Conservation (phyloP, 2,888 invertebrate genomes). For the Trachelus iudaicus region DNA sequence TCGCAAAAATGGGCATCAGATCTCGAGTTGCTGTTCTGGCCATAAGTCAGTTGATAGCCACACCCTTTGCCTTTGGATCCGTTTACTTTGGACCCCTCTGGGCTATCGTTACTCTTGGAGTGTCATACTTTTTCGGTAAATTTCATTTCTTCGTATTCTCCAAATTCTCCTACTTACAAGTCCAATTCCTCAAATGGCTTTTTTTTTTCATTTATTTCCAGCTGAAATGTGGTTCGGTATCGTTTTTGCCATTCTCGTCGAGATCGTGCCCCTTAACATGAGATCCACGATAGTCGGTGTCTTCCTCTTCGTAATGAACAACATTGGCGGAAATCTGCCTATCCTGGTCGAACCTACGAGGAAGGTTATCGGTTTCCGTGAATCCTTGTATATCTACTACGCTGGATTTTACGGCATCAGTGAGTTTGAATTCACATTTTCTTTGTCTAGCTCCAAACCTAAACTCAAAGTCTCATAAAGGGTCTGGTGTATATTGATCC, state of each 20-base stretch:
- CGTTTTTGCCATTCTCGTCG: conserved; percentile 89
- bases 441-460: neutral
- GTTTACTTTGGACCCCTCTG: conserved; percentile 84
- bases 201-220: conserved; percentile 65
- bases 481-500: neutral
- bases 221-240: conserved; percentile 97
- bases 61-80: conserved; percentile 87
- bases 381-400: conserved; percentile 88
- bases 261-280: conserved; percentile 84
- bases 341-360: conserved; percentile 88
- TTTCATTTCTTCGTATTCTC: conserved; percentile 11
- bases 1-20: conserved; percentile 86
- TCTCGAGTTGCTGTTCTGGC: conserved; percentile 85
- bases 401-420: conserved; percentile 89
- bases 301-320: conserved; percentile 93
- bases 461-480: neutral
- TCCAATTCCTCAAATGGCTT: no score
- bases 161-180: neutral
- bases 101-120: conserved; percentile 89
- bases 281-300: conserved; percentile 88
- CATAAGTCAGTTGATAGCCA: conserved; percentile 84
- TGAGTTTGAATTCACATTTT: conserved; percentile 66
- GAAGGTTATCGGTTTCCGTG: conserved; percentile 83
- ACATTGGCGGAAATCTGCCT: conserved; percentile 89
- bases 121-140: conserved; percentile 89